Evolutionary conservation across 92 coral and sea anemone species (phyloP).

Genomic region (Palythoa caribaeorum): DNA sequence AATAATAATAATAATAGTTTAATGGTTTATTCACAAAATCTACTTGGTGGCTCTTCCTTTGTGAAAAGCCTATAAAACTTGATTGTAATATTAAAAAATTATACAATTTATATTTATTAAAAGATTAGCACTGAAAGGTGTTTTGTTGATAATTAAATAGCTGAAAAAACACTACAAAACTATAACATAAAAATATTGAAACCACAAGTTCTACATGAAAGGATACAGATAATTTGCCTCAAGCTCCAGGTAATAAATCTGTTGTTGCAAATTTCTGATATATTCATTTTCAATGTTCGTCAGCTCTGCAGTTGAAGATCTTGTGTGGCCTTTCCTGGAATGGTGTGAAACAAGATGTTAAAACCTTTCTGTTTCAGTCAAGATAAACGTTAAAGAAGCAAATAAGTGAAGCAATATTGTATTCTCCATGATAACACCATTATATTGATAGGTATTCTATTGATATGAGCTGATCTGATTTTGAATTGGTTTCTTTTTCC

Average conservation of each 20-base stretch:
- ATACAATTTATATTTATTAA: too few relatives aligned
- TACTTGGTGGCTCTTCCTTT: not conserved
- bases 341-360: not conserved
- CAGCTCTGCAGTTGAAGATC: conserved; percentile 86
- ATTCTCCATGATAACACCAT: not conserved
- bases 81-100: too few relatives aligned
- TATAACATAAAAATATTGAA: too few relatives aligned
- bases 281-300: conserved; percentile 97
- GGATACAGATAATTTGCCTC: conserved; percentile 99
- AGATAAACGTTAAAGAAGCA: not conserved
- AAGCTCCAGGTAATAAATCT: conserved; percentile 91
- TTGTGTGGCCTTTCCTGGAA: conserved; percentile 69
- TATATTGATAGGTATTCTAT: too few relatives aligned
- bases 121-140: not conserved
- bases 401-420: not conserved
- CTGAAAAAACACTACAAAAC: not conserved
- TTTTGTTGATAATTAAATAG: not conserved
- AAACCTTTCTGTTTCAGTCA: not conserved
- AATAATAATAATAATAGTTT: too few relatives aligned
- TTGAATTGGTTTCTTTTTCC: not conserved
- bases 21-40: too few relatives aligned
- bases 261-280: conserved; percentile 97
- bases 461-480: not conserved
- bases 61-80: too few relatives aligned
- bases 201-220: not conserved